A percentile compares a stretch with the other conserved stretches of the same genome.
Conservation (phyloP, 2,888 invertebrate species). For the Cerceris ruficornis region DNA sequence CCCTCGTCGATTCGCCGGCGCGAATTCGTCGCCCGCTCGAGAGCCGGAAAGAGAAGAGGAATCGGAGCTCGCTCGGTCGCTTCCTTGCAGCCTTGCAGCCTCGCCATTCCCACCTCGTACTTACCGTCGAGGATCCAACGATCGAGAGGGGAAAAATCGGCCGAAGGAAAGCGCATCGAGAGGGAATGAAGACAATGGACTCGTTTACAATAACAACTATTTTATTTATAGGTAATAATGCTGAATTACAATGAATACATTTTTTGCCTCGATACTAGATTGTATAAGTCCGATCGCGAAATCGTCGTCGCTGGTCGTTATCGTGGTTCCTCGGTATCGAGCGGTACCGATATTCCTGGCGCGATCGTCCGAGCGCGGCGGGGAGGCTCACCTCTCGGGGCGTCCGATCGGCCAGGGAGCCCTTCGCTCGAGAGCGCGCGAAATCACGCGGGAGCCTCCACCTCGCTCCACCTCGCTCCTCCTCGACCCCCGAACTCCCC, state of each 20-base stretch:
- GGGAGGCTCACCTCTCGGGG: too few relatives aligned
- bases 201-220: slow-evolving; percentile 81
- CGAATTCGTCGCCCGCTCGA: too few relatives aligned
- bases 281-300: slow-evolving; percentile 74
- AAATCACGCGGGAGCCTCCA: background rate
- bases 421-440: background rate
- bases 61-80: too few relatives aligned
- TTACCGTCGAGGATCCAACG: too few relatives aligned
- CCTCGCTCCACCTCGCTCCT: background rate
- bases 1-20: too few relatives aligned
- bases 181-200: background rate
- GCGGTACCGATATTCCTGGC: slow-evolving; percentile 41
- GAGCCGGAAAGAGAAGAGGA: too few relatives aligned
- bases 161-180: background rate
- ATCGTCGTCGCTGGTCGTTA: slow-evolving; percentile 61
- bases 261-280: slow-evolving; percentile 80
- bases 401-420: too few relatives aligned
- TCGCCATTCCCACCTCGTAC: too few relatives aligned
- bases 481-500: background rate
- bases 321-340: slow-evolving; percentile 52
- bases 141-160: background rate
- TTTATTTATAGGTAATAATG: slow-evolving; percentile 82
- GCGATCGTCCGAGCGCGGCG: too few relatives aligned
- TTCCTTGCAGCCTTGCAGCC: too few relatives aligned
- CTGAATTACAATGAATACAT: slow-evolving; percentile 82